Evolutionary conservation across 1,140 invertebrate genomes (phyloP).

Genomic region (Cotesia glomerata): DNA sequence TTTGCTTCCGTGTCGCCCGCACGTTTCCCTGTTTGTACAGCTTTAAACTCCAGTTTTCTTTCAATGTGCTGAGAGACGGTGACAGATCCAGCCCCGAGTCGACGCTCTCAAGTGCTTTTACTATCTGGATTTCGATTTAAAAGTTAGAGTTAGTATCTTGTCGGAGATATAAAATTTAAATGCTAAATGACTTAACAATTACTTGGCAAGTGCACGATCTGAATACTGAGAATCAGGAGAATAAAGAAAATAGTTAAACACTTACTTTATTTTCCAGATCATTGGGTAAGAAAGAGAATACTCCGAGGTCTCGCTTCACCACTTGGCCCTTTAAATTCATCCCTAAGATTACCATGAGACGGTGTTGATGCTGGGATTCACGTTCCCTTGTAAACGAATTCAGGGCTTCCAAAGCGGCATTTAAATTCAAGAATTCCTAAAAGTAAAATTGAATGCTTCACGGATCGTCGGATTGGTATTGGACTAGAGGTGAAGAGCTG

Average conservation of each 20-base stretch:
- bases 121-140: constrained; percentile 41
- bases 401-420: constrained; percentile 55
- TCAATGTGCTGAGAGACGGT: background rate
- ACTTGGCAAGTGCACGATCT: background rate
- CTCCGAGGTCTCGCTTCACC: constrained; percentile 63
- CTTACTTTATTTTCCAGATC: constrained; percentile 52
- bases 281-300: constrained; percentile 55
- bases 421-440: constrained; percentile 62
- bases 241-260: constrained; percentile 34
- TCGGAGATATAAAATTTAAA: constrained; percentile 13
- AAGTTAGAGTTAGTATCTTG: background rate
- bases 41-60: constrained; percentile 40
- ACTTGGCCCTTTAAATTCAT: constrained; percentile 56
- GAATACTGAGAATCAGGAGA: background rate
- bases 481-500: constrained; percentile 15
- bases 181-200: background rate
- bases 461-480: constrained; percentile 24
- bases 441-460: constrained; percentile 24
- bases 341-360: constrained; percentile 63
- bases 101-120: constrained; percentile 40
- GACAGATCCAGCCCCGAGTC: constrained; percentile 42
- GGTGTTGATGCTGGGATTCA: constrained; percentile 35
- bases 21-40: constrained; percentile 65
- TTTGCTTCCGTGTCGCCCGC: constrained; percentile 68
- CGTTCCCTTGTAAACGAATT: constrained; percentile 58